Conservation (phyloP, 2,888 invertebrate species). For the Fragum sueziense region DNA sequence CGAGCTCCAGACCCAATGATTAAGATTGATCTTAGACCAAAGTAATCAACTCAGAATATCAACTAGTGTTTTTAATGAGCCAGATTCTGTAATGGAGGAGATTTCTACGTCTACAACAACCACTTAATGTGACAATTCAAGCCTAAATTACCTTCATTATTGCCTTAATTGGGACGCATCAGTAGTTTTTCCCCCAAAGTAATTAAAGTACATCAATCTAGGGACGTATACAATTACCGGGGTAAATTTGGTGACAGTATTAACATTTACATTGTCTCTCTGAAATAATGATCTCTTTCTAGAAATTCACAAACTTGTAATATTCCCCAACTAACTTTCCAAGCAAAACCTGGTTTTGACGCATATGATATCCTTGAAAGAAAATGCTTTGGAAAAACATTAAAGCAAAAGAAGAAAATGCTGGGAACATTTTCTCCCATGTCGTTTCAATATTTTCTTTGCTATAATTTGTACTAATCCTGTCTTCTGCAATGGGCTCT, state of each 20-base stretch:
- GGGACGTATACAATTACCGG: slow-evolving; percentile 53
- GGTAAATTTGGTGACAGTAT: slow-evolving; percentile 51
- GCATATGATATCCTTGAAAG: not conserved
- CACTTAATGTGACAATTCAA: slow-evolving; percentile 54
- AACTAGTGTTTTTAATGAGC: slow-evolving; percentile 14
- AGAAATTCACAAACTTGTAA: too few relatives aligned
- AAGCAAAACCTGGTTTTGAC: too few relatives aligned
- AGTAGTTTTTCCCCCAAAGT: slow-evolving; percentile 58
- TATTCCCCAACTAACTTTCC: too few relatives aligned
- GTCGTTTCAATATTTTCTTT: too few relatives aligned
- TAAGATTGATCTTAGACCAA: too few relatives aligned
- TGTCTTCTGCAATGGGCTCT: too few relatives aligned
- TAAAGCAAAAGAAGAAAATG: not conserved
- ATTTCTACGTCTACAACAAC: slow-evolving; percentile 27
- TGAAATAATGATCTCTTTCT: not conserved
- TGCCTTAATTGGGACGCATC: slow-evolving; percentile 56
- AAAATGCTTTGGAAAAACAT: not conserved
- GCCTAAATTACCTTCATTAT: slow-evolving; percentile 57
- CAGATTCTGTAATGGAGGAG: not conserved
- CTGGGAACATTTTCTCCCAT: too few relatives aligned
- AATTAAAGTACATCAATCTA: slow-evolving; percentile 58
- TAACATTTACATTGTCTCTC: slow-evolving; percentile 34
- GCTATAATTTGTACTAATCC: too few relatives aligned
- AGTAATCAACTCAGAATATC: slow-evolving; percentile 2
- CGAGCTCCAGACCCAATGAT: too few relatives aligned